A percentile compares a stretch with the other conserved stretches of the same genome.
Evolutionary conservation across 2,113 vertebrate genomes (phyloP).

Genomic region (Mohoua ochrocephala): DNA sequence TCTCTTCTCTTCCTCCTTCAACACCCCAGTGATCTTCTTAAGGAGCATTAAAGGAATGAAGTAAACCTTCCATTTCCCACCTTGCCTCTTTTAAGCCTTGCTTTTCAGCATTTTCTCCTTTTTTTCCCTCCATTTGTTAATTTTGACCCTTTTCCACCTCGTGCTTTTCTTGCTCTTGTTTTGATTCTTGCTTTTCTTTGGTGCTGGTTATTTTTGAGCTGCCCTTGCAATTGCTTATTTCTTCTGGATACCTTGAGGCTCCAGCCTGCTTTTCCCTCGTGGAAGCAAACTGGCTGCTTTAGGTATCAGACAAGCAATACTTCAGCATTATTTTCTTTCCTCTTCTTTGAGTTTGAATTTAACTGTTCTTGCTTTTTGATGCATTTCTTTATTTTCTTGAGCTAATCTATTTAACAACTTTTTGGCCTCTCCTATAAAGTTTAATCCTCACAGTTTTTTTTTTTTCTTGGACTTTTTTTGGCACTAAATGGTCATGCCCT

Average conservation of each 20-base stretch:
- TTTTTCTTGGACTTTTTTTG: constrained; percentile 23
- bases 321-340: constrained; percentile 38
- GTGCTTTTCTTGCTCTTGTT: constrained; percentile 48
- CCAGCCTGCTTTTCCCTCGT: constrained; percentile 29
- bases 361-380: constrained; percentile 59
- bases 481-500: constrained; percentile 63
- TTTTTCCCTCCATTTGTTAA: constrained; percentile 11
- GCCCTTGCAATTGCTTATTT: constrained; percentile 40
- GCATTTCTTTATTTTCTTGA: constrained; percentile 56
- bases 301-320: not conserved
- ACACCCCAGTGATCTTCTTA: not conserved
- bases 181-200: constrained; percentile 55
- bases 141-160: constrained; percentile 66
- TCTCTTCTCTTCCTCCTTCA: not conserved
- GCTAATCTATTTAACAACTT: constrained; percentile 65
- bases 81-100: constrained; percentile 67
- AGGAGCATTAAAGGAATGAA: not conserved
- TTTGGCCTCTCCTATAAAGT: constrained; percentile 39
- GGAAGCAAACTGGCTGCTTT: constrained; percentile 45
- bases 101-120: constrained; percentile 50
- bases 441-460: constrained; percentile 8
- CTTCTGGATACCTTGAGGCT: constrained; percentile 20
- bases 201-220: constrained; percentile 51
- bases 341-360: constrained; percentile 54
- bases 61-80: constrained; percentile 11